Base-by-base conservation (phyloP, 2,888 invertebrate species). In the Lamproptera curius region DNA sequence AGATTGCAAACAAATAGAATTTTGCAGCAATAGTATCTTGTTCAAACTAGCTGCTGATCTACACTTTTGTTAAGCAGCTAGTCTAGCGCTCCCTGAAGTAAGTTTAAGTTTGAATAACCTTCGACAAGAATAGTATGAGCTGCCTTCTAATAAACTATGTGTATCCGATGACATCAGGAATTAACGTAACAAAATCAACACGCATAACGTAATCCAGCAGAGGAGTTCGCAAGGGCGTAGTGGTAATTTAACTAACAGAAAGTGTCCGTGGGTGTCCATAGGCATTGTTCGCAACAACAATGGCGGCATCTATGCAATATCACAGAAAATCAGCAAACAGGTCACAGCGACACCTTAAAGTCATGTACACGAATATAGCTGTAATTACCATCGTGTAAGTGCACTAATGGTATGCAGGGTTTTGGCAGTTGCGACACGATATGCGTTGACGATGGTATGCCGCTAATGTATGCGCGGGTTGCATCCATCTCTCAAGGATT, bases 221-320 rank as follows among this genome's bases (percentile, higher is more conserved):
- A 60, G 58, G 59, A 56, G 59, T 58, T 59, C 61, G 63, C 70
- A 71, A 71, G 69, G 67, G 73, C 68, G 62, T 61, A 62, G 60
- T 62, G 63, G 59, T 68, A 62, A 61, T 59, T 71, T 65, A 62
- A 54, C 55, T 63, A 58, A 59, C 71, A 66, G 67, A 68, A 62
- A 67, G 65, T 62, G 61, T 62, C 59, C 53, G 81, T 82, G 72
- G 81, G 81, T 75, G 80, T 71, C 60, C 61, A 62, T 62, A 66
- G 57, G 63, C 71, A 85, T 85, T 85, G 85, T 85, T 83, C 65
- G 50, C 48, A 46, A 65, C 65, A 71, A 85, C 83, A 86, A 85
- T 83, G 62, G 76, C 55, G 56, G 57, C 65, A 68, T 73, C 73
- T 68, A 63, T 76, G 81, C 80, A 82, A 78, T 68, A 73, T 64